Evolutionary conservation across 2,113 vertebrate species (phyloP), one percentile per base, ranked within the genome.

Genomic region (Glaucomys volans): DNA sequence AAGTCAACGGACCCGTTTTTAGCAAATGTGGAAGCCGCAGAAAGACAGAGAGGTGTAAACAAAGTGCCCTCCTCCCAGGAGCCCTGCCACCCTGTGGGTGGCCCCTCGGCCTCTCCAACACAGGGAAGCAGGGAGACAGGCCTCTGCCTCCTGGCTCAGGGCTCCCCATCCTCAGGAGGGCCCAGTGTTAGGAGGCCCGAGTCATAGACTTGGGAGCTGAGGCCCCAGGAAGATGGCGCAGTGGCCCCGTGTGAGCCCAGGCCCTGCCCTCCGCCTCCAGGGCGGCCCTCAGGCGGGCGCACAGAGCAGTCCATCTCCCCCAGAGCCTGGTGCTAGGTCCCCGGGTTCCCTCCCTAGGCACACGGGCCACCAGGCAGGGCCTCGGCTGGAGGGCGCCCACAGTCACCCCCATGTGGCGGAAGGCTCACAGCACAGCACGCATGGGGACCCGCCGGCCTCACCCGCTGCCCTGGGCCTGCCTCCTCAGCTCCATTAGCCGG

Each of bases 1-100:
- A 37, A 77, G 97, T 95, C 96, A 96, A 94, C 85, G 96, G 90
- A 40, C 93, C 87, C 10, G 0, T 92, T 94, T 95, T 96, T 90
- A 96, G 97, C 87, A 72, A 44, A 74, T 0, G 66, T 72, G 69
- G 95, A 96, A 91, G 89, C 91, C 86, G 7, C 94, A 85, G 90
- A 37, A 30, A 75, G 87, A 72, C 87, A 54, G 81, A 28, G 42
- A 84, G 72, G 50, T 6, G 8, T 80, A 64, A 95, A 93, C 94
- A 74, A 35, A 16, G 40, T 11, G 28, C 12, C 44, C 5, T 0
- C 75, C 66, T 37, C 9, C 44, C 35, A 3, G 81, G 35, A 26
- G 42, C 59, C 1, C 66, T 0, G 26, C 28, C 0, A 1, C 75
- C 64, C 50, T 62, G 81, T 14, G 50, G 35, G 10, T 3, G 0